Percentiles rank a stretch among this genome's conserved stretches.
These are phyloP conservation scores for Hypsibius dujardini DNA, from an alignment of 1,140 invertebrate species.

Conservation along the genomic window DNA sequence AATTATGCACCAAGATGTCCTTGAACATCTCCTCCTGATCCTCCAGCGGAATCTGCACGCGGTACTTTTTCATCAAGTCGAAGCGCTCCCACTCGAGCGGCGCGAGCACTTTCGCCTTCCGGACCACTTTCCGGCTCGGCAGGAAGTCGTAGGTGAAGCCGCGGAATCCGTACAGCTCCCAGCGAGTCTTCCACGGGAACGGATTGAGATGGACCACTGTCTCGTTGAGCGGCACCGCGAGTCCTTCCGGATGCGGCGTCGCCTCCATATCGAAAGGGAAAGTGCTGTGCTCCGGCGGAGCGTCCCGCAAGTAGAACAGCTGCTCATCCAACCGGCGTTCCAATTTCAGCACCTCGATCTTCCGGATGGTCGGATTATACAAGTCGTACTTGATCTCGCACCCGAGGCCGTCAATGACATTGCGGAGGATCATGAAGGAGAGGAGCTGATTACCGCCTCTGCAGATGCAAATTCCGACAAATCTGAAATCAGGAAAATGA, in stretches of 20 bases:
- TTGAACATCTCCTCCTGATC: slow-evolving; percentile 64
- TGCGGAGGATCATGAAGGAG: slow-evolving; percentile 67
- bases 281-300: slow-evolving; percentile 75
- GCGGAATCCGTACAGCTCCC: slow-evolving; percentile 34
- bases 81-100: slow-evolving; percentile 53
- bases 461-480: slow-evolving; percentile 82
- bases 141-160: slow-evolving; percentile 36
- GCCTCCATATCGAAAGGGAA: slow-evolving; percentile 78
- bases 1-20: slow-evolving; percentile 34
- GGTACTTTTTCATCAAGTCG: slow-evolving; percentile 81
- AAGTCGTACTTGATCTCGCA: slow-evolving; percentile 72
- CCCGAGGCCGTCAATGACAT: slow-evolving; percentile 70
- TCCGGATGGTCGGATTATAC: slow-evolving; percentile 78
- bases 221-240: slow-evolving; percentile 64
- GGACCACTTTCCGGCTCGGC: slow-evolving; percentile 40
- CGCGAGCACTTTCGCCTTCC: slow-evolving; percentile 40
- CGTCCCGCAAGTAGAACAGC: slow-evolving; percentile 76
- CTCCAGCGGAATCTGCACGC: slow-evolving; percentile 63
- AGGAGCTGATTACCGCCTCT: slow-evolving; percentile 57
- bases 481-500: too few relatives aligned
- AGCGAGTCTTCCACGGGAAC: slow-evolving; percentile 8
- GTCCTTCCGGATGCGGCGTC: slow-evolving; percentile 51
- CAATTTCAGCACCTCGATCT: slow-evolving; percentile 68
- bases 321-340: slow-evolving; percentile 84
- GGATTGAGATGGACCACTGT: slow-evolving; percentile 44